Conservation (phyloP, 1,140 invertebrate genomes). For the Pachyrhynchus sulphureomaculatus region DNA sequence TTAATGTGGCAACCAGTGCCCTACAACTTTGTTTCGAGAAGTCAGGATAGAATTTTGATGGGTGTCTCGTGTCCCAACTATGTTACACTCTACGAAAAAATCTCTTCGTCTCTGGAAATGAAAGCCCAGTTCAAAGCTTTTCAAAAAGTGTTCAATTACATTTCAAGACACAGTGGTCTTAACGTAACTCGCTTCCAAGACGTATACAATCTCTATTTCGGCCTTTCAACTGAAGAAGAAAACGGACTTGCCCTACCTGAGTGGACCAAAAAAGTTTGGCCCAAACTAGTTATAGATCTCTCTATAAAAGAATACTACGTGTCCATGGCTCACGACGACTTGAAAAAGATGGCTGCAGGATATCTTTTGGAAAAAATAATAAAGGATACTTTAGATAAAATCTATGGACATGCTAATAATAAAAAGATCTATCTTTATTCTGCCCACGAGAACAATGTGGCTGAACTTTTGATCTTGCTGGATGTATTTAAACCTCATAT, state of each 20-base stretch:
- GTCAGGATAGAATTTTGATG: conserved; percentile 25
- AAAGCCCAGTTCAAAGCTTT: conserved; percentile 20
- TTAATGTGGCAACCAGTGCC: conserved; percentile 87
- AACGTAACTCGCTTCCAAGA: conserved; percentile 33
- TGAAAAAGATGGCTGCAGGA: conserved; percentile 36
- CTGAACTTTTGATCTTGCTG: conserved; percentile 64
- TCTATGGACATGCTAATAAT: conserved; percentile 50
- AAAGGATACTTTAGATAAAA: conserved; percentile 57
- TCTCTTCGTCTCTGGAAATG: background rate
- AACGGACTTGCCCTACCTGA: conserved; percentile 60
- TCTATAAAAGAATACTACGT: conserved; percentile 46
- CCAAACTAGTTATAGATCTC: conserved; percentile 57
- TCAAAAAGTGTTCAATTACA: conserved; percentile 30
- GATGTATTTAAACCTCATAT: conserved; percentile 67
- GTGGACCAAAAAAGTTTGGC: conserved; percentile 64
- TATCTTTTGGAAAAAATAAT: conserved; percentile 63
- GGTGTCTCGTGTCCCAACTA: conserved; percentile 32
- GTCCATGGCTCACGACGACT: conserved; percentile 26
- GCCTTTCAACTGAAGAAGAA: conserved; percentile 47
- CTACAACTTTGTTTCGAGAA: conserved; percentile 51
- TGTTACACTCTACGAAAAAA: conserved; percentile 20
- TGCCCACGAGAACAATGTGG: conserved; percentile 73
- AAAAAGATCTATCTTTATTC: conserved; percentile 68
- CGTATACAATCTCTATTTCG: conserved; percentile 37
- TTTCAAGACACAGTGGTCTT: conserved; percentile 34